Base-by-base conservation (phyloP, 2,113 vertebrate species). In the Halcyon malimbica region DNA sequence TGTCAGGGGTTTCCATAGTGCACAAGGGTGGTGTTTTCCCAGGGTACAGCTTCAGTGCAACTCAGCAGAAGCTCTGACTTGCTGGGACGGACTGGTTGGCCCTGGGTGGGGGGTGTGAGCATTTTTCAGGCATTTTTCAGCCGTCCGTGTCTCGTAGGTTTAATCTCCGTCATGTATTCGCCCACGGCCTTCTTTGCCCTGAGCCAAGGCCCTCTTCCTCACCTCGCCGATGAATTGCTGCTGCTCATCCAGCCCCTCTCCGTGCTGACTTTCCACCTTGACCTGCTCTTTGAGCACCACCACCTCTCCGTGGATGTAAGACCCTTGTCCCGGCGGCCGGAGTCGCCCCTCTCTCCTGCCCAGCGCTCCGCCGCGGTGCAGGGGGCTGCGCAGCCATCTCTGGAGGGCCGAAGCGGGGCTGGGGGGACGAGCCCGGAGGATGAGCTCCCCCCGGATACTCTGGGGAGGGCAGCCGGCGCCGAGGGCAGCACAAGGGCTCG, bases 261-360 rank as follows among this genome's bases (percentile, higher is more conserved):
- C 0, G 98, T 98, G 82, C 97, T 98, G 64, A 98, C 98, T 28
- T 98, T 98, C 90, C 98, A 98, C 91, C 97, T 98, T 25, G 98
- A 98, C 89, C 93, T 98, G 79, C 98, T 98, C 71, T 98, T 98
- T 3, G 98, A 98, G 21, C 97, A 98, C 92, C 98, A 98, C 54
- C 98, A 98, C 94, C 97, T 97, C 62, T 97, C 97, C 2, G 6
- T 98, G 83, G 91, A 96, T 0, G 46, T 96, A 2, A 90, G 95
- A 26, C 95, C 96, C 15, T 8, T 93, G 92, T 90, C 85, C 31
- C 70, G 63, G 8, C 86, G 6, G 1, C 23, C 42, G 56, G 54
- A 68, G 18, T 16, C 67, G 0, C 37, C 77, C 3, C 69, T 14
- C 8, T 28, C 42, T 26, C 42, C 67, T 2, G 3, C 64, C 75